A percentile compares a stretch with the other conserved stretches of the same genome.
phyloP scores from a whole-genome alignment of 1,140 invertebrate species.

The Thrips palmi region DNA sequence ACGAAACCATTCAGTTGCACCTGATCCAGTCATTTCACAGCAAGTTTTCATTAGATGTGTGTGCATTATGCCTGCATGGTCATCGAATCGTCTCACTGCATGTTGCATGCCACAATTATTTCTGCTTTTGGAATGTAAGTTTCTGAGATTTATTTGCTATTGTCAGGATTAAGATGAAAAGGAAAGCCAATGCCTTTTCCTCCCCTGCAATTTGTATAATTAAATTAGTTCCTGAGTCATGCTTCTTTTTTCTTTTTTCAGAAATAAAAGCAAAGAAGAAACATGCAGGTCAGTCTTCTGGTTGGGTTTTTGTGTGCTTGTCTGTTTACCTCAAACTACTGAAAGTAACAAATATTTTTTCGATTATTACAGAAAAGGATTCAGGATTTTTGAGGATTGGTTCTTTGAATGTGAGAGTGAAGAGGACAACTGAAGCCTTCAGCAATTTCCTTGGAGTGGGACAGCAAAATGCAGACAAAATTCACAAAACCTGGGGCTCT shows the following conservation, averaged over 20 bases:
- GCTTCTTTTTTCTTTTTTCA: constrained; percentile 27
- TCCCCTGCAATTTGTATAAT: too few species aligned
- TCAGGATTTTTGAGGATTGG: constrained; percentile 74
- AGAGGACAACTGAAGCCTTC: constrained; percentile 77
- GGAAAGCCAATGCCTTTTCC: too few species aligned
- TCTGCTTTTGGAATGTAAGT: too few species aligned
- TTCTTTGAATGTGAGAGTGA: constrained; percentile 76
- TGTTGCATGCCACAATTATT: too few species aligned
- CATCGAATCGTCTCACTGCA: too few species aligned
- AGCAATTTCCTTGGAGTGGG: constrained; percentile 70
- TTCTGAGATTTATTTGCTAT: too few species aligned
- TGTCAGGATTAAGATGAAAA: too few species aligned
- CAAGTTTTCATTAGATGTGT: too few species aligned
- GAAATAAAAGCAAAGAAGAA: constrained; percentile 56
- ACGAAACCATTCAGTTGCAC: too few species aligned
- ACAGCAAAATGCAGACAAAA: constrained; percentile 27
- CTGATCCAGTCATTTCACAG: too few species aligned
- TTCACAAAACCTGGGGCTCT: constrained; percentile 72
- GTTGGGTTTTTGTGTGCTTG: constrained; percentile 5
- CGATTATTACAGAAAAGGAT: constrained; percentile 49
- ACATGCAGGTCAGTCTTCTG: constrained; percentile 33
- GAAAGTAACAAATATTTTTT: constrained; percentile 11
- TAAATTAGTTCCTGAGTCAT: too few species aligned
- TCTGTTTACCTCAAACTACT: constrained; percentile 4
- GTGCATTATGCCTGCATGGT: too few species aligned